Percentiles rank a stretch among this genome's conserved stretches.
Evolutionary conservation across 2,888 invertebrate species (phyloP).

Genomic region (Aradus depressus): DNA sequence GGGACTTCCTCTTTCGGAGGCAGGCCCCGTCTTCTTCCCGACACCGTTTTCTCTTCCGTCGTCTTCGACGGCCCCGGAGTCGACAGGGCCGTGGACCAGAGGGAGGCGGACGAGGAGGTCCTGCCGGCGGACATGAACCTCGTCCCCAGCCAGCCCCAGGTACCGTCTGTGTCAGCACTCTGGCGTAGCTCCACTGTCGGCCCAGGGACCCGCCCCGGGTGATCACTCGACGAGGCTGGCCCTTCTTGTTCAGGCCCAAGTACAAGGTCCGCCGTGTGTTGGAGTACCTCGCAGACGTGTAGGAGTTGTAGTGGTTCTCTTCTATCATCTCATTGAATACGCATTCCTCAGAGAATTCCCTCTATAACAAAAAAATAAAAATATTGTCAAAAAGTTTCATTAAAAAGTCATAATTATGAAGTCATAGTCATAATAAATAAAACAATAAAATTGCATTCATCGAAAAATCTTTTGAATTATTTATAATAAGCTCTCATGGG

Average conservation of each 20-base stretch:
- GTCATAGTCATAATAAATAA: too few species aligned
- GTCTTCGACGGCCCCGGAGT: constrained; percentile 34
- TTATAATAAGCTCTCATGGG: too few species aligned
- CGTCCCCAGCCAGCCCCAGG: constrained; percentile 8
- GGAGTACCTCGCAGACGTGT: constrained; percentile 63
- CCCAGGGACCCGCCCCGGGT: constrained; percentile 57
- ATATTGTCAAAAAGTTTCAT: background rate
- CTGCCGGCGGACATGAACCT: constrained; percentile 17
- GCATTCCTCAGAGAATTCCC: constrained; percentile 71
- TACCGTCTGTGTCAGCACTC: constrained; percentile 53
- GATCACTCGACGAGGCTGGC: constrained; percentile 44
- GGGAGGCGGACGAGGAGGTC: constrained; percentile 14
- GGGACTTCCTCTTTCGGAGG: constrained; percentile 36
- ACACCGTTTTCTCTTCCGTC: constrained; percentile 35
- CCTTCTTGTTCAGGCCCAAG: constrained; percentile 47
- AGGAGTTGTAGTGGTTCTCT: constrained; percentile 75
- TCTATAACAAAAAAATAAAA: constrained; percentile 55
- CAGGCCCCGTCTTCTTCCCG: constrained; percentile 11
- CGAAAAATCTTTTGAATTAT: too few species aligned
- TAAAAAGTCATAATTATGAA: too few species aligned
- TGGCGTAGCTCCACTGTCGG: constrained; percentile 60
- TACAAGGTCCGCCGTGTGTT: constrained; percentile 56
- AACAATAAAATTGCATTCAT: too few species aligned
- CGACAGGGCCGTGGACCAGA: constrained; percentile 27
- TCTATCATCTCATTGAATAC: constrained; percentile 78